Conservation (phyloP, 2,797 vertebrate genomes). For the Danio tinwini region DNA sequence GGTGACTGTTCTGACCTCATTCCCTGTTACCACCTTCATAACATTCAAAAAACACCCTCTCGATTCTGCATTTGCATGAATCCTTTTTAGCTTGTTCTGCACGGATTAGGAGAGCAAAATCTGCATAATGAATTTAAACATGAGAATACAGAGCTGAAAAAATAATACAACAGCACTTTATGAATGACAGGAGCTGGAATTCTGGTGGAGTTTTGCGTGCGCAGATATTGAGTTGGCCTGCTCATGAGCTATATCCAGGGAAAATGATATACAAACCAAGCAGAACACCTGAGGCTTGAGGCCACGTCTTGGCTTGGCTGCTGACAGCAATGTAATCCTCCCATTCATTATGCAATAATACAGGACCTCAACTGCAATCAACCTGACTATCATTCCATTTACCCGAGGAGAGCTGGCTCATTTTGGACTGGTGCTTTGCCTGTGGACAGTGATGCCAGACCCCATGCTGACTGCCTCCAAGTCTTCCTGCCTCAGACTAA, state of each 20-base stretch:
- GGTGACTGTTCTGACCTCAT: slow-evolving; percentile 37
- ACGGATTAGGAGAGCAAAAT: neutral
- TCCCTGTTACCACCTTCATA: neutral
- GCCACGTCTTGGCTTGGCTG: neutral
- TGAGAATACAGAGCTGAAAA: neutral
- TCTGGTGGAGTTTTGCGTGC: neutral
- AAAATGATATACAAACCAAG: neutral
- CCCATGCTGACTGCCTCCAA: slow-evolving; percentile 32
- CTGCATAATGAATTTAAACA: neutral
- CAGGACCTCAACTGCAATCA: slow-evolving; percentile 37
- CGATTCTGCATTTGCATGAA: slow-evolving; percentile 1
- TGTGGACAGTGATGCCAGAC: slow-evolving; percentile 25
- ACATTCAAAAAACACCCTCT: neutral
- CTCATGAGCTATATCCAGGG: neutral
- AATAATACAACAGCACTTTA: neutral
- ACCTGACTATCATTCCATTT: slow-evolving; percentile 28
- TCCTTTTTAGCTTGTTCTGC: neutral
- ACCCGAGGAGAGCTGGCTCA: slow-evolving; percentile 30
- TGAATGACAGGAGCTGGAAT: neutral
- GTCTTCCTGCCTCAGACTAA: slow-evolving; percentile 46
- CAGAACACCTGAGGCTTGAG: slow-evolving; percentile 19
- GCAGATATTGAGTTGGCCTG: neutral
- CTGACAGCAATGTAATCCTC: slow-evolving; percentile 18
- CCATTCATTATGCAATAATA: slow-evolving; percentile 40
- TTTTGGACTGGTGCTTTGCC: slow-evolving; percentile 26